Conservation (phyloP, 2,797 vertebrate genomes). For the Sardinella longiceps region DNA sequence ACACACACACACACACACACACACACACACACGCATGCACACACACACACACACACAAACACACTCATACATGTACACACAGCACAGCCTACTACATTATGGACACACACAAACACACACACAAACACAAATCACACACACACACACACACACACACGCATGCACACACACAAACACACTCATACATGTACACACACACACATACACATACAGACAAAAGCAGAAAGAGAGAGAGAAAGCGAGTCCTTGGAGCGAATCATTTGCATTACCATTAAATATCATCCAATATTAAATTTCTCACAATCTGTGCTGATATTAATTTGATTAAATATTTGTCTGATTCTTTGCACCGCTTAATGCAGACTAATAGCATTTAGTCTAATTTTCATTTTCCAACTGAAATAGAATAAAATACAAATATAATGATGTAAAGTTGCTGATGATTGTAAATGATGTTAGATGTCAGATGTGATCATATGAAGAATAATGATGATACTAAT, state of each 20-base stretch:
- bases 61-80: no score
- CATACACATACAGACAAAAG: neutral
- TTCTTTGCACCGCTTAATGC: neutral
- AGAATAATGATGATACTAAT: no score
- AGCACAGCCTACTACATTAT: no score
- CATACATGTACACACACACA: neutral
- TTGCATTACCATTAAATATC: neutral
- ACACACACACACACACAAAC: no score
- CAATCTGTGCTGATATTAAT: neutral
- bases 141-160: no score
- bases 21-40: no score
- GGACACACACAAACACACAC: no score
- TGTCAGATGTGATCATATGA: no score
- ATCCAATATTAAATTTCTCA: neutral
- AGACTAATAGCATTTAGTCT: neutral
- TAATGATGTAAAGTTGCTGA: neutral
- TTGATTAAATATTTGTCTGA: neutral
- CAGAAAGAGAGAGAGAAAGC: neutral
- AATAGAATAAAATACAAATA: neutral
- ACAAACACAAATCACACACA: no score
- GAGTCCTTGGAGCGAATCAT: neutral
- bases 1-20: slow-evolving; percentile 13
- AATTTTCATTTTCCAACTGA: neutral
- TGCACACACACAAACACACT: no score
- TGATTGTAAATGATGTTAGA: no score